These are phyloP conservation scores for Caranx ignobilis DNA, from an alignment of 2,113 vertebrate genomes.

Conservation along the genomic window DNA sequence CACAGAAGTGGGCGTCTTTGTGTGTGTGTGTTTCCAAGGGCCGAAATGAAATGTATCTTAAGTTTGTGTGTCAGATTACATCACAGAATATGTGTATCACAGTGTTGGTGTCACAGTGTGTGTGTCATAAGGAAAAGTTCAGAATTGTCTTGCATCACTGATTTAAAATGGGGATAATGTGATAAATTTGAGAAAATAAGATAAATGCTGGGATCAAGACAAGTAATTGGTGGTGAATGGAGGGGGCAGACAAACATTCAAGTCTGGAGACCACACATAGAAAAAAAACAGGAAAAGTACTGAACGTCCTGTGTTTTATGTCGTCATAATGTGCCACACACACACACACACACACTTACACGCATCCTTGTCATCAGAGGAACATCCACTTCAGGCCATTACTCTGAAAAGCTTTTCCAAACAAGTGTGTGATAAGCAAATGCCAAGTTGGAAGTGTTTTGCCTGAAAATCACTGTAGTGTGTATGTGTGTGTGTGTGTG, in stretches of 20 bases:
- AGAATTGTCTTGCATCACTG: slow-evolving; percentile 10
- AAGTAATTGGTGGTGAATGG: background rate
- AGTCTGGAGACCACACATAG: slow-evolving; percentile 2
- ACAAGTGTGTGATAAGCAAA: slow-evolving; percentile 68
- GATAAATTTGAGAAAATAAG: background rate
- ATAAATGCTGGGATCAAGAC: background rate
- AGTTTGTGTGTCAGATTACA: background rate
- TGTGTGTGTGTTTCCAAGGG: background rate
- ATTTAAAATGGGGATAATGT: background rate
- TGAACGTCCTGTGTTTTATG: slow-evolving; percentile 40
- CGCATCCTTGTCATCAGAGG: slow-evolving; percentile 47
- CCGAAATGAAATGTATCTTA: background rate
- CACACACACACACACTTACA: slow-evolving; percentile 51
- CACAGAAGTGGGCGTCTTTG: background rate
- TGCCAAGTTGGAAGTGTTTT: slow-evolving; percentile 64
- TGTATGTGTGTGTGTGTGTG: slow-evolving; percentile 21
- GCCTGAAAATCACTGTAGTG: slow-evolving; percentile 36
- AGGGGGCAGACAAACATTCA: background rate
- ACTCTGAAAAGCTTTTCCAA: slow-evolving; percentile 59
- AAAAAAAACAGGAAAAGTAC: background rate
- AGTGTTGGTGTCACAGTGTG: background rate
- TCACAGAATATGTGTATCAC: background rate
- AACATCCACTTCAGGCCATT: slow-evolving; percentile 70
- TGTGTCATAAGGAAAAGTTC: background rate
- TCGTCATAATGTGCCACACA: slow-evolving; percentile 33